Base-by-base conservation (phyloP, 2,888 invertebrate genomes). In the Xestia rhomboidea region DNA sequence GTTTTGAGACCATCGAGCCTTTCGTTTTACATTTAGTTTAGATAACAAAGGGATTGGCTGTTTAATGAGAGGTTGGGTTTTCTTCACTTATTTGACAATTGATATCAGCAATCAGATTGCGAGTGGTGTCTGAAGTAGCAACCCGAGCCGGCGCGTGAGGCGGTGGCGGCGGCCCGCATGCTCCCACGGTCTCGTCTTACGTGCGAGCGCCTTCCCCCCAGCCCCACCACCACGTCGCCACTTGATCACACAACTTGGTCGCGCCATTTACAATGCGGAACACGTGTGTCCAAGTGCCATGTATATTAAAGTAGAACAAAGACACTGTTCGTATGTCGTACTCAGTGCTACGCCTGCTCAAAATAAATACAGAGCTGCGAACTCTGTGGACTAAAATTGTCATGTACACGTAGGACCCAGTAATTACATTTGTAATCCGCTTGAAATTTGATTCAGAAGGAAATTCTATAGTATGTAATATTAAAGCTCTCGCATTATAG, bases 131-230 rank as follows among this genome's bases (percentile, higher is more conserved):
- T 81, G 67, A 76, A 64, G 76, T 75, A 69, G 88, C 84, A 88
- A 88, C 74, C 86, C 80, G 87, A 87, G 82, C 83, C 84, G 73
- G 79, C 83, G 81, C 83, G 90, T 93, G 63, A 57, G 79, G 82
- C 68, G 64, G 76, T 54, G 30, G 90, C 95, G 63, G 77, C 63
- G 30, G 90, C 95, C 94, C 94, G 95, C 94, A 95, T 95, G 90
- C 90, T 96, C 95, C 93, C 95, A 95, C 95, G 95, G 92, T 93
- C 91, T 95, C 94, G 90, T 87, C 92, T 94, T 94, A 92, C 92
- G 77, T 85, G 75, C 74, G 77, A 84, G 85, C 87, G 86, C 87
- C 90, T 90, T 91, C 91, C 90, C 91, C 90, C 84, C 84, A 75
- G 81, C 18, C 49, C 57, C 82, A 66, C 76, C 82, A 57, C 81